Evolutionary conservation across 2,888 invertebrate genomes (phyloP), one percentile per base, ranked within the genome.

Genomic region (Drosophila tanythrix): DNA sequence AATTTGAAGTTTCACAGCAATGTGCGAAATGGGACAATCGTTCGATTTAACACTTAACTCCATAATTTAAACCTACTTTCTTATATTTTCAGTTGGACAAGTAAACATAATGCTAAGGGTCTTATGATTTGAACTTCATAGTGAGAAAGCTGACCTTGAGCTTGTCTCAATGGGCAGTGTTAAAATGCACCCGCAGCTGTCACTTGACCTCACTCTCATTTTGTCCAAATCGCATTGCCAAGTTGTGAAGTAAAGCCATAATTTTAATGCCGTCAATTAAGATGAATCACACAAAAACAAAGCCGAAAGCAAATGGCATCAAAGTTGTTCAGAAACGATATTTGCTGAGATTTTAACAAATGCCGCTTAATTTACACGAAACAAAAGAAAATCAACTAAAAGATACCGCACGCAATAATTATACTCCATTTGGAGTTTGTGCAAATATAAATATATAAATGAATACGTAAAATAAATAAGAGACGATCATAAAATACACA

Each of bases 181-280:
- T n/a, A 0, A 48, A 59, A 35, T 35, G 18, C 13, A 48, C n/a
- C 33, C 48, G 8, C 33, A 35, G 52, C 51, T 29, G 11, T n/a
- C 18, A 25, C 21, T 74, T 31, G 25, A 11, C 13, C 50, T n/a
- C 53, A 59, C 33, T 56, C 72, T 36, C 25, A 46, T 72, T 59
- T 46, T 29, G 31, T 46, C 53, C 70, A 59, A 59, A 74, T 69
- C 59, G 36, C 50, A 40, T 46, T 48, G 59, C 29, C 68, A 58
- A 55, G 43, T 56, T 60, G 59, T 25, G 15, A 46, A 61, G 43
- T 58, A 36, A 70, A 70, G 64, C 59, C 75, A 62, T 75, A 61
- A 65, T 25, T 50, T 70, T 70, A 58, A 65, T 70, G 56, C 33
- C 52, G 46, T 53, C 57, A 70, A 64, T 76, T 74, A 64, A 33